phyloP scores from a whole-genome alignment of 2,113 vertebrate genomes.

The Poecilia latipinna region DNA sequence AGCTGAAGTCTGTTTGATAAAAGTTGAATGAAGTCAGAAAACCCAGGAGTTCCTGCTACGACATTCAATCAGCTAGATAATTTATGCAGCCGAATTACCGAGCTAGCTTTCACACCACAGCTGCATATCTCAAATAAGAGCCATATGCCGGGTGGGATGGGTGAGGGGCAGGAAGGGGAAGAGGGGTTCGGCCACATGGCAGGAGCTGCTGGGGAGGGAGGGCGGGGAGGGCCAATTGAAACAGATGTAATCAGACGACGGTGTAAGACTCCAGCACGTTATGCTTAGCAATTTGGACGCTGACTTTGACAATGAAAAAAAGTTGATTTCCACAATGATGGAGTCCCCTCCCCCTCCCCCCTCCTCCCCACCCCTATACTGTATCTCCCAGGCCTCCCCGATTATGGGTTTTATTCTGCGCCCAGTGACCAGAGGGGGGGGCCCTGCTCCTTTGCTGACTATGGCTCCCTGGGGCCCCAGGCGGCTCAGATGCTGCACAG shows the following conservation, averaged over 20 bases:
- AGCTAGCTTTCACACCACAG: constrained; percentile 32
- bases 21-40: constrained; percentile 28
- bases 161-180: constrained; percentile 12
- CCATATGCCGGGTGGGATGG: constrained; percentile 29
- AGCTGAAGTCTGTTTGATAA: constrained; percentile 15
- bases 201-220: constrained; percentile 68
- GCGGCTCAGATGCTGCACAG: constrained; percentile 88
- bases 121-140: constrained; percentile 39
- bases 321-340: constrained; percentile 82
- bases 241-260: constrained; percentile 39
- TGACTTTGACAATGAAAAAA: constrained; percentile 70
- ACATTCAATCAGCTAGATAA: constrained; percentile 24
- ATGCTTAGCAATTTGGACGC: constrained; percentile 67
- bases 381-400: constrained; percentile 84
- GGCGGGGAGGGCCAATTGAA: constrained; percentile 63
- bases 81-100: constrained; percentile 20
- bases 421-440: constrained; percentile 87
- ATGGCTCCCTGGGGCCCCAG: constrained; percentile 87
- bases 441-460: constrained; percentile 88
- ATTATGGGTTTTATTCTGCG: constrained; percentile 89
- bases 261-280: constrained; percentile 46
- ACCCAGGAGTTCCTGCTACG: constrained; percentile 6
- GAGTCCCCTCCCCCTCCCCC: constrained; percentile 71
- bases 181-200: constrained; percentile 52
- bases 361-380: constrained; percentile 75